A percentile compares a stretch with the other conserved stretches of the same genome.
phyloP scores from a whole-genome alignment of 1,140 invertebrate species.

The Ceratina calcarata region DNA sequence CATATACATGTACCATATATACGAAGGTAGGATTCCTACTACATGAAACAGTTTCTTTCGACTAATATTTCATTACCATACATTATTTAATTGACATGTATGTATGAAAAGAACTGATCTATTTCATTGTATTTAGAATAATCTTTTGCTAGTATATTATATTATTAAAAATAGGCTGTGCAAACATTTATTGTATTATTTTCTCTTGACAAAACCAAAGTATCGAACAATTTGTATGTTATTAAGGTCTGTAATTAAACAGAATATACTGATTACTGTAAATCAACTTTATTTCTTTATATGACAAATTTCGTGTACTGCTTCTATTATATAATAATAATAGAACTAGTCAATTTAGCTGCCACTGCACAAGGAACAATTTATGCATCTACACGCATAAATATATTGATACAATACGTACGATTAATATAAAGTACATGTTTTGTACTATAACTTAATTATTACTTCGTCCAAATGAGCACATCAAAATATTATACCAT shows the following conservation, averaged over 20 bases:
- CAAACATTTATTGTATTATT: constrained; percentile 44
- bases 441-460: constrained; percentile 66
- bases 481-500: constrained; percentile 62
- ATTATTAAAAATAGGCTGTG: constrained; percentile 31
- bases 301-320: constrained; percentile 72
- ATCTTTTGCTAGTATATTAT: constrained; percentile 8
- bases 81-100: not conserved
- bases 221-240: constrained; percentile 1
- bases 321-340: constrained; percentile 69
- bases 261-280: constrained; percentile 45
- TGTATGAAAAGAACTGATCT: not conserved
- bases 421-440: constrained; percentile 66
- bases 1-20: not conserved
- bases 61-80: not conserved
- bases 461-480: constrained; percentile 69
- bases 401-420: constrained; percentile 71
- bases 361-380: constrained; percentile 66
- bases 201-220: not conserved
- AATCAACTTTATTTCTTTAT: constrained; percentile 70
- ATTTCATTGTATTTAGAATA: constrained; percentile 1
- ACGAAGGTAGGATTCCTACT: constrained; percentile 7
- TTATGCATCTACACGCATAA: constrained; percentile 67
- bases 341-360: constrained; percentile 73
- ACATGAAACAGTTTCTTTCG: constrained; percentile 1
- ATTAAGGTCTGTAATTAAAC: constrained; percentile 20